Conservation (phyloP, 1,140 invertebrate genomes). For the Ectropis grisescens region DNA sequence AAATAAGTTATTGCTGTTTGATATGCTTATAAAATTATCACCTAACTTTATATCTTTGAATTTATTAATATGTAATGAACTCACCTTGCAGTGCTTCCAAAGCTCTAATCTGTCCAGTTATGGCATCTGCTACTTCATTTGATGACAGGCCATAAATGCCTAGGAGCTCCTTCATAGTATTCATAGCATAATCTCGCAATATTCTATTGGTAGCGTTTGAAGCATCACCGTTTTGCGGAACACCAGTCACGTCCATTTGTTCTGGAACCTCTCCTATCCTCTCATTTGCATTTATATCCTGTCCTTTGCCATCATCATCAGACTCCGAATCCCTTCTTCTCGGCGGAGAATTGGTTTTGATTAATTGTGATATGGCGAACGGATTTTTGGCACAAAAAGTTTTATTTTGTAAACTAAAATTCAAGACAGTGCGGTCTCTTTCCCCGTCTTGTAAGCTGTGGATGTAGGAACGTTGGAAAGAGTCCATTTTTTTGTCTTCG, state of each 20-base stretch:
- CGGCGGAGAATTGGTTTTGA: slow-evolving; percentile 66
- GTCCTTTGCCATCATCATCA: slow-evolving; percentile 55
- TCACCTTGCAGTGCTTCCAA: slow-evolving; percentile 66
- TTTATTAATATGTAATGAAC: too few species aligned
- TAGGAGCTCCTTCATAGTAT: slow-evolving; percentile 81
- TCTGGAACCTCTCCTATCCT: slow-evolving; percentile 42
- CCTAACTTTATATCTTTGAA: too few species aligned
- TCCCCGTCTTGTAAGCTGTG: slow-evolving; percentile 61
- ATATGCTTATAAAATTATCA: too few species aligned
- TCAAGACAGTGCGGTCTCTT: slow-evolving; percentile 47
- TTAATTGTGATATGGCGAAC: slow-evolving; percentile 69
- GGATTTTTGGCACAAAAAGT: slow-evolving; percentile 70
- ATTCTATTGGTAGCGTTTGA: slow-evolving; percentile 58
- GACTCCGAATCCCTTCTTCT: slow-evolving; percentile 67
- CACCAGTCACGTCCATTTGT: slow-evolving; percentile 28
- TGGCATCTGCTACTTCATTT: slow-evolving; percentile 73
- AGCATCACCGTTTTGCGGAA: slow-evolving; percentile 54
- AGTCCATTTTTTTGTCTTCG: slow-evolving; percentile 52
- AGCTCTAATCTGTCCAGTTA: slow-evolving; percentile 69
- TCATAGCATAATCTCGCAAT: slow-evolving; percentile 80
- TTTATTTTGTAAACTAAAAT: slow-evolving; percentile 66
- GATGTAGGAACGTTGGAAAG: slow-evolving; percentile 64
- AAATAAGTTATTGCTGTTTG: too few species aligned
- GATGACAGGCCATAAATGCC: slow-evolving; percentile 79
- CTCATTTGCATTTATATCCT: slow-evolving; percentile 58